Base-by-base conservation (phyloP, 1,140 invertebrate species). In the Drosophila santomea region DNA sequence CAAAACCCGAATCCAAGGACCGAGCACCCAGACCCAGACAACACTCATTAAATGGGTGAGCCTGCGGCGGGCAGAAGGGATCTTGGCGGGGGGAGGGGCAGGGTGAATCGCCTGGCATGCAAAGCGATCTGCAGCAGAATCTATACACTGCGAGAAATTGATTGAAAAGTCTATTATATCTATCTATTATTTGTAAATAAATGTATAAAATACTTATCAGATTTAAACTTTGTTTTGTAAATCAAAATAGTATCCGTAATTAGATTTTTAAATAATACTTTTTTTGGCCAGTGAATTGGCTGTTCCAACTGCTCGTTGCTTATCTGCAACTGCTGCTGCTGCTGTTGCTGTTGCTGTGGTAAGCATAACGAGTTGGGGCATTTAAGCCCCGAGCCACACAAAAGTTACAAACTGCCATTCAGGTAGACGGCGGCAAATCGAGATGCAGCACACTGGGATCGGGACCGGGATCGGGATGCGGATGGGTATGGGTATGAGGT, bases 321-420 rank as follows among this genome's bases (percentile, higher is more conserved):
- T 39, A 39, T 39, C 38, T 45, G 43, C 81, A 82, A 74, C 79
- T 82, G n/a, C 72, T 69, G 52, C 60, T 67, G 43, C 64, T 64
- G 78, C 78, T 72, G 71, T 55, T 69, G 52, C 60, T 67, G 43
- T 64, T 64, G 78, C 78, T 72, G 71, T 55, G 79, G 51, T 71
- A 64, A 84, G 62, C 80, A 80, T 84, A 84, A 84, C 80, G 80
- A 84, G 80, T 80, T 84, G 63, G 67, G 66, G 67, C 80, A 84
- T 84, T 84, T 76, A 77, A 79, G 73, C 76, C 76, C 76, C 80
- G 58, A 72, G 76, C 76, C 64, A 69, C 80, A 79, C 54, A 84
- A 75, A 80, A 47, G 78, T 54, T 74, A 66, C 72, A 78, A 78
- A 80, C 77, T 80, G 75, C 62, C 56, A 68, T 61, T 28, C 75